Evolutionary conservation across 2,888 invertebrate species (phyloP).

Genomic region (Sphinx pinastri): DNA sequence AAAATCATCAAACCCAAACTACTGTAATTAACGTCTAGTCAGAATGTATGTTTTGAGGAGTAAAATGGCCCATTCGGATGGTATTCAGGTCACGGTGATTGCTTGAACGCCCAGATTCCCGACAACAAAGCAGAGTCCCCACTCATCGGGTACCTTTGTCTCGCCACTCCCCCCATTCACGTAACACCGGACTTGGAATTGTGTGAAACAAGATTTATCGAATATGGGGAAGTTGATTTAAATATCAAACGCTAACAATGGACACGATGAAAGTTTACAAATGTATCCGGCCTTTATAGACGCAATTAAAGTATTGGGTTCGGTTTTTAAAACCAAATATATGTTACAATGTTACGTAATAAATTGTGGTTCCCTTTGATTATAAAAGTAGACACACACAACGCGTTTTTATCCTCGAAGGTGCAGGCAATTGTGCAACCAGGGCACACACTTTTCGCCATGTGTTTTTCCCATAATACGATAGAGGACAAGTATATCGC

Average conservation of each 20-base stretch:
- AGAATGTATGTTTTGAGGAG: constrained; percentile 40
- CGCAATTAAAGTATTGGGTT: constrained; percentile 14
- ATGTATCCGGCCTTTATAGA: constrained; percentile 11
- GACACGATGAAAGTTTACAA: constrained; percentile 15
- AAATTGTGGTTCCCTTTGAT: not conserved
- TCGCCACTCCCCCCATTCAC: constrained; percentile 45
- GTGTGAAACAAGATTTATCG: constrained; percentile 23
- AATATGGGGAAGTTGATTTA: constrained; percentile 10
- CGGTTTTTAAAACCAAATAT: not conserved
- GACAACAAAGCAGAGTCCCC: constrained; percentile 58
- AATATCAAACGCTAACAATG: constrained; percentile 21
- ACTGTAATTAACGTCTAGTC: constrained; percentile 21
- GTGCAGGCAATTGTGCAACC: too few species aligned
- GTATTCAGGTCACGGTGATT: constrained; percentile 73
- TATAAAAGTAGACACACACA: not conserved
- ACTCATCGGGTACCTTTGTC: constrained; percentile 62
- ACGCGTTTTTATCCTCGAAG: too few species aligned
- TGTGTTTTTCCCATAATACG: too few species aligned
- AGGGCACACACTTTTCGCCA: too few species aligned
- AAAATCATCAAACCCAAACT: constrained; percentile 7
- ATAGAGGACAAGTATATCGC: too few species aligned
- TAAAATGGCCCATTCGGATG: constrained; percentile 48
- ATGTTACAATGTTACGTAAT: not conserved
- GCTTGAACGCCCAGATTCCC: constrained; percentile 62
- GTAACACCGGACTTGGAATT: constrained; percentile 23